Conservation (phyloP, 2,113 vertebrate species). For the Crotalus horridus region DNA sequence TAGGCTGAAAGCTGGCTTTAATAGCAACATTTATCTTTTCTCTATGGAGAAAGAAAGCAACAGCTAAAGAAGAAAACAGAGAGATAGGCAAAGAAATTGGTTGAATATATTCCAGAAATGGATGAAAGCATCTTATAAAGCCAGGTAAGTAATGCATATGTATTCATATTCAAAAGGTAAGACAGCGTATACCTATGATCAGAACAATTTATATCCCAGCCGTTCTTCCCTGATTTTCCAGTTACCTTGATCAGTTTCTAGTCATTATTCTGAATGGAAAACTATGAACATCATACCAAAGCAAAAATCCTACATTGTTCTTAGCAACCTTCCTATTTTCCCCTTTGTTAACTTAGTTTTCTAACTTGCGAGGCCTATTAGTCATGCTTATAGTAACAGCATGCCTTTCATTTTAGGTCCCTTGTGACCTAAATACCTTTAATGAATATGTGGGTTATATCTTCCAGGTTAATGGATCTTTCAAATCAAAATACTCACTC, state of each 20-base stretch:
- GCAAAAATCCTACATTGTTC: not conserved
- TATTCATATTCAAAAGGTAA: not conserved
- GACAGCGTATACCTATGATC: too few species aligned
- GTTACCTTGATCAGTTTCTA: not conserved
- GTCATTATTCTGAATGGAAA: not conserved
- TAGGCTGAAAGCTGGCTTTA: not conserved
- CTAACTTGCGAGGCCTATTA: conserved; percentile 16
- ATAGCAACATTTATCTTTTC: not conserved
- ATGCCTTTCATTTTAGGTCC: conserved; percentile 12
- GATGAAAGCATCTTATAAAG: not conserved
- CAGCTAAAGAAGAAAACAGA: not conserved
- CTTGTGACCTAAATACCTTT: conserved; percentile 4
- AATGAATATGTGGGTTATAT: conserved; percentile 8
- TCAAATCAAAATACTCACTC: not conserved
- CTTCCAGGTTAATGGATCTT: not conserved
- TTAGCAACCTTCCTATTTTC: not conserved
- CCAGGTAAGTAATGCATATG: not conserved
- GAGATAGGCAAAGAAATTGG: not conserved
- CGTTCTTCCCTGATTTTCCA: not conserved
- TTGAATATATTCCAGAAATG: not conserved
- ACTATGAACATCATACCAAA: not conserved
- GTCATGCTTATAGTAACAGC: not conserved
- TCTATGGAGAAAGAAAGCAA: not conserved
- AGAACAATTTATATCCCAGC: not conserved
- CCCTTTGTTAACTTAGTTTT: not conserved